Conservation (phyloP, 2,888 invertebrate genomes). For the Xestia xanthographa region DNA sequence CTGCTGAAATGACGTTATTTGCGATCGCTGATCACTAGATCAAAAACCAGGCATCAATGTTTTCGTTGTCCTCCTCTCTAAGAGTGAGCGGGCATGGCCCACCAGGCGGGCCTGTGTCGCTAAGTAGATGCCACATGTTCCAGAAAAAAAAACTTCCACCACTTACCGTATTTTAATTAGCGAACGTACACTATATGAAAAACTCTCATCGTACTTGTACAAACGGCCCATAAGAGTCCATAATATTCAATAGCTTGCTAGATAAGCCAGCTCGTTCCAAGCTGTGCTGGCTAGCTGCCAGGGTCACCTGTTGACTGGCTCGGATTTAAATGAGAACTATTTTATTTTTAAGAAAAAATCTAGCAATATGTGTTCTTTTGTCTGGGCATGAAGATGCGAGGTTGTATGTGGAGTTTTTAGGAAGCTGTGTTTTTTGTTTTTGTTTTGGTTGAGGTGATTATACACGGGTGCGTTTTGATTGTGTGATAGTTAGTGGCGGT, state of each 20-base stretch:
- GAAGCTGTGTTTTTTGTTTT: background rate
- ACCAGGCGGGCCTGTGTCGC: background rate
- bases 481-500: background rate
- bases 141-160: background rate
- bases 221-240: conserved; percentile 60
- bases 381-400: conserved; percentile 27
- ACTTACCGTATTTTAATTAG: background rate
- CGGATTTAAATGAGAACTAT: conserved; percentile 67
- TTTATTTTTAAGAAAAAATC: conserved; percentile 46
- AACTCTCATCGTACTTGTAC: conserved; percentile 19
- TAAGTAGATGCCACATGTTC: background rate
- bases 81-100: background rate
- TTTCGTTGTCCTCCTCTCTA: background rate
- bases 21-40: background rate
- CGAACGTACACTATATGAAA: conserved; percentile 2
- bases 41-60: no score
- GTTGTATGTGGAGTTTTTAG: conserved; percentile 10
- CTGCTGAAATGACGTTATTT: background rate
- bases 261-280: conserved; percentile 67
- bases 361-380: conserved; percentile 12
- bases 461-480: background rate
- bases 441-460: background rate
- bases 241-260: conserved; percentile 71
- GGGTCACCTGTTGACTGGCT: conserved; percentile 82
- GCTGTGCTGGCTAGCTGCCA: conserved; percentile 72